A percentile compares a stretch with the other conserved stretches of the same genome.
These are phyloP conservation scores for Heliconius hortense DNA, from an alignment of 2,888 invertebrate species.

Conservation along the genomic window DNA sequence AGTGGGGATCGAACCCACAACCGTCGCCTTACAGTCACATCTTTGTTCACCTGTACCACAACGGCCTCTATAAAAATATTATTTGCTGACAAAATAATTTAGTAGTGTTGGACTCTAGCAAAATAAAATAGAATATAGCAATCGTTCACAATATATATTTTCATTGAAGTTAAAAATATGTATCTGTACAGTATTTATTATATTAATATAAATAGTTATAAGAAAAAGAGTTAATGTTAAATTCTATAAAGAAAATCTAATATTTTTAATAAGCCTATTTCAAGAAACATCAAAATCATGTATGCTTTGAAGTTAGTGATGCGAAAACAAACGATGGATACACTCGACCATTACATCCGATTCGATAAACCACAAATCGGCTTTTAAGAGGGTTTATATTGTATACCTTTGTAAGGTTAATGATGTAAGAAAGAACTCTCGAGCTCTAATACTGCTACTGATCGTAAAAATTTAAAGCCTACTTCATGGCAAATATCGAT, in stretches of 20 bases:
- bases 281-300: conserved; percentile 6
- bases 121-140: too few species aligned
- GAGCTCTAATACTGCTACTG: conserved; percentile 10
- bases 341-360: conserved; percentile 5
- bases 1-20: too few species aligned
- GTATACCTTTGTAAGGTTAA: conserved; percentile 17
- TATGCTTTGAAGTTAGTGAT: conserved; percentile 13
- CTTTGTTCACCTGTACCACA: too few species aligned
- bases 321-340: conserved; percentile 17
- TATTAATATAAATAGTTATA: too few species aligned
- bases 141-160: too few species aligned
- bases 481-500: not conserved
- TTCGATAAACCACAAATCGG: conserved; percentile 23
- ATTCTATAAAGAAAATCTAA: not conserved
- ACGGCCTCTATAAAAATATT: too few species aligned
- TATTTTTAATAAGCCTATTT: conserved; percentile 9
- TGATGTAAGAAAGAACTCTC: conserved; percentile 13
- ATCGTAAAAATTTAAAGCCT: conserved; percentile 12
- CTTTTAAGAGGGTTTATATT: conserved; percentile 10
- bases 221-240: not conserved
- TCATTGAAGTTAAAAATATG: too few species aligned
- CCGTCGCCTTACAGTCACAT: too few species aligned
- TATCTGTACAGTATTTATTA: too few species aligned
- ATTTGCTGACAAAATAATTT: too few species aligned
- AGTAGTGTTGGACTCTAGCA: too few species aligned